These are phyloP conservation scores for Coturnix japonica DNA, from an alignment of 2,113 vertebrate species.

Conservation along the genomic window DNA sequence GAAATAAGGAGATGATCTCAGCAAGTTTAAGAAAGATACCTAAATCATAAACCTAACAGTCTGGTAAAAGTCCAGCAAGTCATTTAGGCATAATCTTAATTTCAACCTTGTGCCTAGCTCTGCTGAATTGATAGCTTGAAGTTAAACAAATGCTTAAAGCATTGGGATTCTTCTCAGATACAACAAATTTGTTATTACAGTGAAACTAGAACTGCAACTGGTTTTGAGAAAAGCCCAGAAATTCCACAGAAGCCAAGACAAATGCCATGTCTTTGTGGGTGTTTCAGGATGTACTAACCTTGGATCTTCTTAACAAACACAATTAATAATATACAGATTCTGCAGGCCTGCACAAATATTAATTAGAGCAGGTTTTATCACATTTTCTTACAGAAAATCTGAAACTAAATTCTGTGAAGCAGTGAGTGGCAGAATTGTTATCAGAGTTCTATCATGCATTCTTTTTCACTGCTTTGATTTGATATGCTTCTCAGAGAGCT, in stretches of 20 bases:
- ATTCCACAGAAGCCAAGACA: background rate
- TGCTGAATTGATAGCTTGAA: background rate
- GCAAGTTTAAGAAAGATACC: background rate
- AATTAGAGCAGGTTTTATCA: conserved; percentile 16
- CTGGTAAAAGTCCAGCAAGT: background rate
- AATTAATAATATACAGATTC: conserved; percentile 22
- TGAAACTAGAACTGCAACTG: background rate
- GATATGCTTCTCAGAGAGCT: background rate
- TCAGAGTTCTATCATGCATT: background rate
- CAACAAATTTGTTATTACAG: background rate
- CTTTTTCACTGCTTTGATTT: background rate
- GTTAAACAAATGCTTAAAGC: background rate
- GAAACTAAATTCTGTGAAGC: background rate
- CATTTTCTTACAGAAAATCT: background rate
- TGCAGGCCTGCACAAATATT: background rate
- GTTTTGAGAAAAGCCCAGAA: background rate
- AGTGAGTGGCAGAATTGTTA: background rate
- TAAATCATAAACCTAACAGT: background rate
- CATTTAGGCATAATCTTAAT: background rate
- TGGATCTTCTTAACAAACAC: background rate
- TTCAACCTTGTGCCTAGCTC: background rate
- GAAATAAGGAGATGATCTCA: background rate
- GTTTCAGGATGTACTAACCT: background rate
- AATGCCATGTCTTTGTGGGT: background rate
- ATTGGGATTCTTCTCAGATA: background rate